phyloP scores from a whole-genome alignment of 2,888 invertebrate genomes.

The Acanthosepion esculentum region DNA sequence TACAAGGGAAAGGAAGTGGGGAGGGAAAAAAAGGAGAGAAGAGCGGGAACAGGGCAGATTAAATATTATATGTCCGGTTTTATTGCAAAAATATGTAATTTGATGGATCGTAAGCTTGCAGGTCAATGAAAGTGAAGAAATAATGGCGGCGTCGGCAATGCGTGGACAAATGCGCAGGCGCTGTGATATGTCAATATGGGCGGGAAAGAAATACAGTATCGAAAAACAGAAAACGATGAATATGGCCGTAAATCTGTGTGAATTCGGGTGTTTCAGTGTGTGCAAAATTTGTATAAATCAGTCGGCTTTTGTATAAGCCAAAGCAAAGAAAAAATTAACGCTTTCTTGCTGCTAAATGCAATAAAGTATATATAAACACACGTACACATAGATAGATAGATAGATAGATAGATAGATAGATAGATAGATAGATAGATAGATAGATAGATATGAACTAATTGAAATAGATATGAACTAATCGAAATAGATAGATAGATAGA shows the following conservation, averaged over 20 bases:
- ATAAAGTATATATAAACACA: neutral
- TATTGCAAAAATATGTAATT: neutral
- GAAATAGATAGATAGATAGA: neutral
- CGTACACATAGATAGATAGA: neutral
- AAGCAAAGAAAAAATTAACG: too few relatives aligned
- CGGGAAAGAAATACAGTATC: neutral
- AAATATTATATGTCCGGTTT: constrained; percentile 1
- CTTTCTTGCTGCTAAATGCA: too few relatives aligned
- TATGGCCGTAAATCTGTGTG: too few relatives aligned
- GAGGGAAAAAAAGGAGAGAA: neutral
- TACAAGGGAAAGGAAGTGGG: neutral
- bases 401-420: neutral
- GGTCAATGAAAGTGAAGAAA: neutral
- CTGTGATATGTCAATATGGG: neutral
- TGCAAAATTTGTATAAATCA: too few relatives aligned
- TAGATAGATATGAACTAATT: neutral
- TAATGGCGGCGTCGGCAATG: neutral
- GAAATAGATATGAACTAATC: neutral
- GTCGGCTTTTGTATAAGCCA: too few relatives aligned
- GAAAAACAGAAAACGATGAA: neutral
- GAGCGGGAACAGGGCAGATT: neutral
- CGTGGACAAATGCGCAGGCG: neutral
- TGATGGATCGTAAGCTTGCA: neutral
- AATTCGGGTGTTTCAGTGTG: too few relatives aligned
- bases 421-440: neutral